A percentile compares a stretch with the other conserved stretches of the same genome.
These are phyloP conservation scores for Belgica antarctica DNA, from an alignment of 2,888 invertebrate genomes.

Conservation along the genomic window DNA sequence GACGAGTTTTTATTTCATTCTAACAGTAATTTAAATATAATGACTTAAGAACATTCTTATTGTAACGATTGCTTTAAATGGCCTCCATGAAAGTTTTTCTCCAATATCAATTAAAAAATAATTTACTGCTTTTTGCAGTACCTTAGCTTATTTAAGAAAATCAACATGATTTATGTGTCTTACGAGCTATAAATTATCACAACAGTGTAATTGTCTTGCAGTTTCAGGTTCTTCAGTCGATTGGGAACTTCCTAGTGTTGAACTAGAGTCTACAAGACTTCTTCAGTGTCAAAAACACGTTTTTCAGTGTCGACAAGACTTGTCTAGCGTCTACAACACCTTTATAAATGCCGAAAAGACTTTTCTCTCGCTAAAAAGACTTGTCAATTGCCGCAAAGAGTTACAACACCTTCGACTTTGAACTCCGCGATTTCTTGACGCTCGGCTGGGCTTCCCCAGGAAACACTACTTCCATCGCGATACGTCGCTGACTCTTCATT, in stretches of 20 bases:
- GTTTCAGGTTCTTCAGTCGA: neutral
- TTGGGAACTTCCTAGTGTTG: neutral
- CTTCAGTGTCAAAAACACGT: too few relatives aligned
- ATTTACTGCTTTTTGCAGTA: slow-evolving; percentile 21
- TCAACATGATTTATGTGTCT: slow-evolving; percentile 24
- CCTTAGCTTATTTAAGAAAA: neutral
- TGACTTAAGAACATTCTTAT: slow-evolving; percentile 32
- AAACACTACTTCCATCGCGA: too few relatives aligned
- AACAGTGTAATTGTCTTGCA: neutral
- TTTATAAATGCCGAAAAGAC: too few relatives aligned
- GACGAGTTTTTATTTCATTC: neutral
- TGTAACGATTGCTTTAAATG: slow-evolving; percentile 12
- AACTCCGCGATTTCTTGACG: too few relatives aligned
- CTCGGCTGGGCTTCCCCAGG: too few relatives aligned
- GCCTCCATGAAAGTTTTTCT: slow-evolving; percentile 20
- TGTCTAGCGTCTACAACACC: too few relatives aligned
- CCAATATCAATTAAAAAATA: slow-evolving; percentile 30
- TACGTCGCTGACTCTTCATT: too few relatives aligned
- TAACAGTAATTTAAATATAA: slow-evolving; percentile 36
- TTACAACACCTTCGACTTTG: slow-evolving; percentile 46
- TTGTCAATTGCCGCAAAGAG: neutral
- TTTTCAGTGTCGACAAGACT: too few relatives aligned
- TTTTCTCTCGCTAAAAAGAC: neutral
- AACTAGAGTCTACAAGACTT: too few relatives aligned
- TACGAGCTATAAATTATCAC: slow-evolving; percentile 10